phyloP scores from a whole-genome alignment of 2,113 vertebrate genomes.

The Chrysemys picta region DNA sequence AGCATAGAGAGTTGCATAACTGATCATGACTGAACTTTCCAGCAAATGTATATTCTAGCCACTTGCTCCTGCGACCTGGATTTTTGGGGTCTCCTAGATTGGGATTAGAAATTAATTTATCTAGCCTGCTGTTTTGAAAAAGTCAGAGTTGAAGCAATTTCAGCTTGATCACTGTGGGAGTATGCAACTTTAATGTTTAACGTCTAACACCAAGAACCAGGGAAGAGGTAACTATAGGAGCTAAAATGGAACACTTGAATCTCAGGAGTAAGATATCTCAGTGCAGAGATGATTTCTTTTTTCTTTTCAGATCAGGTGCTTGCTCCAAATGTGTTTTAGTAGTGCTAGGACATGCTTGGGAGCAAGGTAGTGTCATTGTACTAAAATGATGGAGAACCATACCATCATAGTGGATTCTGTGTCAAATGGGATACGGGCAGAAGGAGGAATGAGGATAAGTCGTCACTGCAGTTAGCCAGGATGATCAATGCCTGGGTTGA shows the following conservation, averaged over 20 bases:
- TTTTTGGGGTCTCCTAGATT: not conserved
- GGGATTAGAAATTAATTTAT: not conserved
- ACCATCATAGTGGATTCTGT: too few species aligned
- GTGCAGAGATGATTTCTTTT: not conserved
- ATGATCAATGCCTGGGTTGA: too few species aligned
- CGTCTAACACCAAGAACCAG: not conserved
- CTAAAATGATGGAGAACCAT: not conserved
- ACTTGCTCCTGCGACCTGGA: not conserved
- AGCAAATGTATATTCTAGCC: accelerated
- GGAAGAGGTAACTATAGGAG: not conserved
- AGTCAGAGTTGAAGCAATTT: not conserved
- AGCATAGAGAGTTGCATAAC: not conserved
- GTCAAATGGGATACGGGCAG: too few species aligned
- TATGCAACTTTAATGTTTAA: too few species aligned
- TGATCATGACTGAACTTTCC: accelerated
- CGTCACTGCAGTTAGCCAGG: too few species aligned
- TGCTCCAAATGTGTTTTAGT: not conserved
- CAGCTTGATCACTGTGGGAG: too few species aligned
- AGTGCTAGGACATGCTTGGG: not conserved
- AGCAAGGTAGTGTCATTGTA: not conserved
- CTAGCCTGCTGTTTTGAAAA: not conserved
- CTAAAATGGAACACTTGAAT: not conserved
- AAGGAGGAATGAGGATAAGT: too few species aligned
- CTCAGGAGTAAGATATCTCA: not conserved
- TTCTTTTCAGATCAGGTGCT: too few species aligned